Conservation (phyloP, 1,140 invertebrate genomes). For the Semibalanus balanoides region DNA sequence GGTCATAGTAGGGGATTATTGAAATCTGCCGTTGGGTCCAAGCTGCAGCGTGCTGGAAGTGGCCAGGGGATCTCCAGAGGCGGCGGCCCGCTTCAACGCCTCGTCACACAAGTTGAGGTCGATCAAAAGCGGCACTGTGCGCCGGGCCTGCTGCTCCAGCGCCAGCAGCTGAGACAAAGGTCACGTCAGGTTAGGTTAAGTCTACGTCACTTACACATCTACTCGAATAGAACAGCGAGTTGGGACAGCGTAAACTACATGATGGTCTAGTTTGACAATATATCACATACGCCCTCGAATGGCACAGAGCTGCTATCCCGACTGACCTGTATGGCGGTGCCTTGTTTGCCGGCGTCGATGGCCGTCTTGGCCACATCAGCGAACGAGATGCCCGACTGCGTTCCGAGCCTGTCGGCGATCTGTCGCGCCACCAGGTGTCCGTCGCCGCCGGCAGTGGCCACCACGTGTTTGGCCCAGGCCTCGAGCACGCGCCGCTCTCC, state of each 20-base stretch:
- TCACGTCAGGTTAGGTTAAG: too few species aligned
- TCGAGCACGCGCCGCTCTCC: background rate
- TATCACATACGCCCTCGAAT: too few species aligned
- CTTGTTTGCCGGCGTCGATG: background rate
- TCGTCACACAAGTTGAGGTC: background rate
- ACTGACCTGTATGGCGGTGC: background rate
- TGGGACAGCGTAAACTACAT: too few species aligned
- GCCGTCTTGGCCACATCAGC: background rate
- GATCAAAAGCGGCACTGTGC: background rate
- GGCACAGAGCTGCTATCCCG: too few species aligned
- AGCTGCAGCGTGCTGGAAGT: background rate
- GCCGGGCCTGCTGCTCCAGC: background rate
- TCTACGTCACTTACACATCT: too few species aligned
- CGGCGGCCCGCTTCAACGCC: background rate
- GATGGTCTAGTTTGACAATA: too few species aligned
- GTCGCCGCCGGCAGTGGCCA: background rate
- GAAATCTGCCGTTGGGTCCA: too few species aligned
- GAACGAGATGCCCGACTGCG: background rate
- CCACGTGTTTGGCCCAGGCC: background rate
- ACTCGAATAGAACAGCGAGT: too few species aligned
- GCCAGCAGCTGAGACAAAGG: background rate
- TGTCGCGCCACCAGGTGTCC: background rate
- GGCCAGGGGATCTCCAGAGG: background rate
- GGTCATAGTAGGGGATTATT: too few species aligned
- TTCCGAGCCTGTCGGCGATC: background rate